Evolutionary conservation across 2,797 vertebrate genomes (phyloP).

Genomic region (Pyrrhura leucotis): DNA sequence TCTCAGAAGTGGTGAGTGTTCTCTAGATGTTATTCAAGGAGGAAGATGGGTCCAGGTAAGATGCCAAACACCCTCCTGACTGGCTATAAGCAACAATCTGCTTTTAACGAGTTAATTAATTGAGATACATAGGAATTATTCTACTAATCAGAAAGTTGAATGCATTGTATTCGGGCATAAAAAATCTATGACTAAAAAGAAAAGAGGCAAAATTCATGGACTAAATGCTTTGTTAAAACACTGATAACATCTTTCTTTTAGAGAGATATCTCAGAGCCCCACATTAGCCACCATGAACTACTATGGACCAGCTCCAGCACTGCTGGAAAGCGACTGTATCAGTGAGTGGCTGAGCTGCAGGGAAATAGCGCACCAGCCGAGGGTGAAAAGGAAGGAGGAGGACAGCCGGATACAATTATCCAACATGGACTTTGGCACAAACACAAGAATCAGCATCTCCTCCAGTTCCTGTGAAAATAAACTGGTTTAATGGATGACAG

Average conservation of each 20-base stretch:
- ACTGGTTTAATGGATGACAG: neutral
- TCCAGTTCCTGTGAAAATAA: neutral
- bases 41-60: constrained; percentile 9
- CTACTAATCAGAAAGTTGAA: neutral
- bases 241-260: neutral
- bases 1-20: neutral
- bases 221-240: neutral
- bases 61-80: neutral
- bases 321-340: neutral
- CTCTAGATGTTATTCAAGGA: neutral
- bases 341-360: neutral
- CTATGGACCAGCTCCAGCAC: neutral
- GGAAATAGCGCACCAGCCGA: neutral
- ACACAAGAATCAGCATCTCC: neutral
- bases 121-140: neutral
- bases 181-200: neutral
- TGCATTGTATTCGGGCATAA: neutral
- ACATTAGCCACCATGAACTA: neutral
- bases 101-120: neutral
- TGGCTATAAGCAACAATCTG: neutral
- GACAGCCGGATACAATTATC: neutral
- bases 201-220: neutral
- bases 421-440: neutral
- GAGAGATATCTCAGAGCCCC: neutral
- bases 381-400: neutral